phyloP scores from a whole-genome alignment of 2,797 vertebrate species.

The Malacoraja senta region DNA sequence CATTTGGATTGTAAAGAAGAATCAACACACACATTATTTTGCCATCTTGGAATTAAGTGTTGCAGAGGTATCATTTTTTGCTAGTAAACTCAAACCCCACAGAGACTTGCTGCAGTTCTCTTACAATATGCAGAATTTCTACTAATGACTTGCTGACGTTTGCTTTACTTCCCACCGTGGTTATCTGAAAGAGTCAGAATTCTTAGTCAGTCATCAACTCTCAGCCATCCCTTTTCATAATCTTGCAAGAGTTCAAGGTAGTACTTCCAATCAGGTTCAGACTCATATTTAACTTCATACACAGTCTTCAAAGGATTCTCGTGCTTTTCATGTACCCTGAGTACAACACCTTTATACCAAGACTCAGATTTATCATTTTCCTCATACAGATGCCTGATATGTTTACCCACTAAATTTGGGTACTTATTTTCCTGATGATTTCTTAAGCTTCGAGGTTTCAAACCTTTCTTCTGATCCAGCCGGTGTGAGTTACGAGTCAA shows the following conservation, averaged over 20 bases:
- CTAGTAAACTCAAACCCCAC: not conserved
- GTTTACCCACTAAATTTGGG: conserved; percentile 71
- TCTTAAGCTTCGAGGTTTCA: not conserved
- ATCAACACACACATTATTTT: not conserved
- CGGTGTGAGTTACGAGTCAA: not conserved
- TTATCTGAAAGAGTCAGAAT: not conserved
- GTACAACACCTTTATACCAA: conserved; percentile 69
- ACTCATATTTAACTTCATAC: conserved; percentile 73
- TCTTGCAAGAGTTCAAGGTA: conserved; percentile 73
- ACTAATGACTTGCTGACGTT: not conserved
- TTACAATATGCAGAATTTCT: not conserved
- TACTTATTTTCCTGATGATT: conserved; percentile 43
- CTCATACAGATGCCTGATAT: conserved; percentile 70
- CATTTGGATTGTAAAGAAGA: not conserved
- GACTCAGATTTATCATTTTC: conserved; percentile 70
- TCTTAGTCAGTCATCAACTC: conserved; percentile 57
- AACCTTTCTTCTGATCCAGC: not conserved
- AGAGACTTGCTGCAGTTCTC: not conserved
- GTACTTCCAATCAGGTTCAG: conserved; percentile 74
- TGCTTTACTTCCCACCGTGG: not conserved
- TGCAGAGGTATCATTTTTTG: not conserved
- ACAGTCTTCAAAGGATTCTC: conserved; percentile 67
- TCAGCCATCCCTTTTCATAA: conserved; percentile 74
- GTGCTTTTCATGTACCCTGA: conserved; percentile 62
- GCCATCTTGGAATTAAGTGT: not conserved